These are phyloP conservation scores for Grammomys dolichurus DNA, from an alignment of 2,113 vertebrate genomes.

Conservation along the genomic window DNA sequence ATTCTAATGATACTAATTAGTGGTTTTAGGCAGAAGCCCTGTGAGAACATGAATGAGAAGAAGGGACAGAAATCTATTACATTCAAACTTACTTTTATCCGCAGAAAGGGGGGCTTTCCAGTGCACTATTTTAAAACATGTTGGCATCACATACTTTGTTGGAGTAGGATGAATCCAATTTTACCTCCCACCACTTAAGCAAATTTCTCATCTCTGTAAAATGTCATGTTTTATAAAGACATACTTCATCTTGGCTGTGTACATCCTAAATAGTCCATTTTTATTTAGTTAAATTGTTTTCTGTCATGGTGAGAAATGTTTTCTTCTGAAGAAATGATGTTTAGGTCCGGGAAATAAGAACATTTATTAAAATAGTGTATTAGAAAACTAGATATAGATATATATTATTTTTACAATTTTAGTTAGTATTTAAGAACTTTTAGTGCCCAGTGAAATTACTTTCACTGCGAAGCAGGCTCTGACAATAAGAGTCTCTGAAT, in stretches of 20 bases:
- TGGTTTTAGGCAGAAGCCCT: slow-evolving; percentile 37
- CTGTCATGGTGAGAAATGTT: slow-evolving; percentile 76
- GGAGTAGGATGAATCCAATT: slow-evolving; percentile 66
- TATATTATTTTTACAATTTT: slow-evolving; percentile 52
- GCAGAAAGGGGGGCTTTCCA: neutral
- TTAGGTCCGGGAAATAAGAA: slow-evolving; percentile 42
- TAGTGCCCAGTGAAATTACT: slow-evolving; percentile 44
- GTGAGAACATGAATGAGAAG: slow-evolving; percentile 38
- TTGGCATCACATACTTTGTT: slow-evolving; percentile 17
- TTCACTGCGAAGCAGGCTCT: neutral
- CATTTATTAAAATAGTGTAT: slow-evolving; percentile 74
- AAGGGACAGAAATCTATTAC: slow-evolving; percentile 55
- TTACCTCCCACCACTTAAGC: slow-evolving; percentile 75
- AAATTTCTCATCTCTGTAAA: slow-evolving; percentile 73
- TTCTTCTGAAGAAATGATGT: slow-evolving; percentile 72
- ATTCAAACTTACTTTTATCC: neutral
- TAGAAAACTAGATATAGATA: slow-evolving; percentile 37
- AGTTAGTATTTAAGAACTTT: slow-evolving; percentile 41
- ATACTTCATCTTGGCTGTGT: slow-evolving; percentile 65
- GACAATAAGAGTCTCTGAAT: slow-evolving; percentile 29
- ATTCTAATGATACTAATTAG: slow-evolving; percentile 63
- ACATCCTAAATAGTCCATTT: slow-evolving; percentile 71
- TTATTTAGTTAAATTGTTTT: slow-evolving; percentile 80
- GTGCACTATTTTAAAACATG: slow-evolving; percentile 2
- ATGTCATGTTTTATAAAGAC: slow-evolving; percentile 75